Conservation (phyloP, 2,797 vertebrate species). For the Tragelaphus oryx region DNA sequence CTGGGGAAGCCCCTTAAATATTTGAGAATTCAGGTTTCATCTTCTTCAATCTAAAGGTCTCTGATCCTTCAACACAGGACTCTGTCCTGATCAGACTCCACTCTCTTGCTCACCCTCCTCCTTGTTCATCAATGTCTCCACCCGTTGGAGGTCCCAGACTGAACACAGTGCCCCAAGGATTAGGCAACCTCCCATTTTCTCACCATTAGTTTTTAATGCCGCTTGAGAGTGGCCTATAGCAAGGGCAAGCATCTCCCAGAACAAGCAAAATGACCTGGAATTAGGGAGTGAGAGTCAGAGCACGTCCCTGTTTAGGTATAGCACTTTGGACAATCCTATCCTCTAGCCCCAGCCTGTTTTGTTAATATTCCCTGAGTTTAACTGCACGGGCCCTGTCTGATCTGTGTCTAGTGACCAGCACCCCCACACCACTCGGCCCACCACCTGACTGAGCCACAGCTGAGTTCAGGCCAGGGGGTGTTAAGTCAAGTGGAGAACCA, state of each 20-base stretch:
- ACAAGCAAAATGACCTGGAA: background rate
- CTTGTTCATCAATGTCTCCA: background rate
- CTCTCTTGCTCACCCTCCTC: background rate
- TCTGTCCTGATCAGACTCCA: background rate
- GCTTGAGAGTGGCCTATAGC: background rate
- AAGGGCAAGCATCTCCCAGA: background rate
- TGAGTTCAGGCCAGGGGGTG: background rate
- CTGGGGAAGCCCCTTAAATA: background rate
- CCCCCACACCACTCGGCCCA: accelerated
- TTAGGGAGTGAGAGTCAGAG: background rate
- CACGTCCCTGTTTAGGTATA: background rate
- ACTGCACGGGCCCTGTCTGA: background rate
- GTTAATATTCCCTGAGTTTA: background rate
- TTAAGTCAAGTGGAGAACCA: background rate
- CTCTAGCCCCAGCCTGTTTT: background rate
- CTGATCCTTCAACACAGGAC: background rate
- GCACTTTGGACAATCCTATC: background rate
- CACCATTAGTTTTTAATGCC: background rate
- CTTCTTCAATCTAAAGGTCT: background rate
- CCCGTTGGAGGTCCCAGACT: background rate
- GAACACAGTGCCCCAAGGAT: background rate
- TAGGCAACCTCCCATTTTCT: background rate
- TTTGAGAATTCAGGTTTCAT: background rate
- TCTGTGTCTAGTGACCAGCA: background rate
- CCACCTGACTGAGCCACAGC: background rate